These are phyloP conservation scores for Gymnogyps californianus DNA, from an alignment of 2,113 vertebrate species.

Conservation along the genomic window DNA sequence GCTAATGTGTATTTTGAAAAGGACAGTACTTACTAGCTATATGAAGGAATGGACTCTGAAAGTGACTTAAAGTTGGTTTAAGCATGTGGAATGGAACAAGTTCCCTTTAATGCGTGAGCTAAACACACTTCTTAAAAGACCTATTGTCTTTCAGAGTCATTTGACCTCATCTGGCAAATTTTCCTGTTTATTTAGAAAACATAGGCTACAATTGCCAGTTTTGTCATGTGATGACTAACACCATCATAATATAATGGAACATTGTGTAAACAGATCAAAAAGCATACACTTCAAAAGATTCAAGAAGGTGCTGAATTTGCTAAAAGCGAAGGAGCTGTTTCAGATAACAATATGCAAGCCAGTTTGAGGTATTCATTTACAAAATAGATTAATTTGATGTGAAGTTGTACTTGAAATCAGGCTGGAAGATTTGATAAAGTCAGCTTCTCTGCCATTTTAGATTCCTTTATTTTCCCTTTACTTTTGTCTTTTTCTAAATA, in stretches of 20 bases:
- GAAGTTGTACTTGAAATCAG: background rate
- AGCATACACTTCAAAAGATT: background rate
- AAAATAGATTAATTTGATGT: background rate
- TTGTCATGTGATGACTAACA: constrained; percentile 24
- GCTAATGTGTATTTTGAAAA: background rate
- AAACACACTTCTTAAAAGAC: constrained; percentile 12
- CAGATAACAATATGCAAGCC: background rate
- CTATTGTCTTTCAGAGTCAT: constrained; percentile 27
- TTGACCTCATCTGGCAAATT: constrained; percentile 44
- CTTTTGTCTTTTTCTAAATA: background rate
- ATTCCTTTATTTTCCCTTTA: background rate
- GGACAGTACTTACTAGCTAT: background rate
- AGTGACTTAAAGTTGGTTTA: background rate
- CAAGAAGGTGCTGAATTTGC: background rate
- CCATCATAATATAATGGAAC: background rate
- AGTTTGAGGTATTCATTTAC: background rate
- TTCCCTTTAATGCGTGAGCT: background rate
- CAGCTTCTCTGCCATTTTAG: background rate
- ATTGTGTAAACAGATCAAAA: background rate
- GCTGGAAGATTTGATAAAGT: background rate
- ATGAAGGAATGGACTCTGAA: background rate
- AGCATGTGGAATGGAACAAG: background rate
- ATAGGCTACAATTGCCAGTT: background rate
- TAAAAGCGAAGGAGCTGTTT: background rate
- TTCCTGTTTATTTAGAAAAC: constrained; percentile 53